These are phyloP conservation scores for Panurus biarmicus DNA, from an alignment of 2,113 vertebrate species.

Conservation along the genomic window DNA sequence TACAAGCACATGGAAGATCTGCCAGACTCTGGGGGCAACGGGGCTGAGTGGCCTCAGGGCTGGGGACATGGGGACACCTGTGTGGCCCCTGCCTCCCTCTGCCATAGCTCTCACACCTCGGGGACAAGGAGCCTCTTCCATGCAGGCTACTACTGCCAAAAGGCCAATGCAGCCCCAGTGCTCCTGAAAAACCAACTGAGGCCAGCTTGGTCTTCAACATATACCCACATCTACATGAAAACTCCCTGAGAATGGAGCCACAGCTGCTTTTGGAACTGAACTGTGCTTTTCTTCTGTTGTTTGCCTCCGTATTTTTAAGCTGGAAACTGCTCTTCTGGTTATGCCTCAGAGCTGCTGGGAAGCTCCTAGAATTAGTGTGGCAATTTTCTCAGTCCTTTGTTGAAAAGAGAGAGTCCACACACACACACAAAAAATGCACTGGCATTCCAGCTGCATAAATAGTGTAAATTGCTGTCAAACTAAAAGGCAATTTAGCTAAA, in stretches of 20 bases:
- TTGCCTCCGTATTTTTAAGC: background rate
- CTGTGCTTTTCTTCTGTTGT: background rate
- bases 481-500: constrained; percentile 2
- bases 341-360: background rate
- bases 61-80: background rate
- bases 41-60: no score
- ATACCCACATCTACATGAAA: background rate
- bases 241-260: accelerated
- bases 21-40: background rate
- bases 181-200: background rate
- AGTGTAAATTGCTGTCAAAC: constrained; percentile 23
- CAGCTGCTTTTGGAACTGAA: background rate
- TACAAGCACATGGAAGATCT: background rate
- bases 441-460: constrained; percentile 27
- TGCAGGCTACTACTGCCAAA: background rate
- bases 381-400: constrained; percentile 28
- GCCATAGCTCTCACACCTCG: background rate
- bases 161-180: background rate
- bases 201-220: background rate
- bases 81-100: background rate
- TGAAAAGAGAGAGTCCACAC: background rate
- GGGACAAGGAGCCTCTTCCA: background rate
- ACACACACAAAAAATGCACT: background rate
- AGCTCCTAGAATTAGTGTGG: background rate
- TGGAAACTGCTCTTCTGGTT: constrained; percentile 7